These are phyloP conservation scores for Keiferia lycopersicella DNA, from an alignment of 2,888 invertebrate species.

Conservation along the genomic window DNA sequence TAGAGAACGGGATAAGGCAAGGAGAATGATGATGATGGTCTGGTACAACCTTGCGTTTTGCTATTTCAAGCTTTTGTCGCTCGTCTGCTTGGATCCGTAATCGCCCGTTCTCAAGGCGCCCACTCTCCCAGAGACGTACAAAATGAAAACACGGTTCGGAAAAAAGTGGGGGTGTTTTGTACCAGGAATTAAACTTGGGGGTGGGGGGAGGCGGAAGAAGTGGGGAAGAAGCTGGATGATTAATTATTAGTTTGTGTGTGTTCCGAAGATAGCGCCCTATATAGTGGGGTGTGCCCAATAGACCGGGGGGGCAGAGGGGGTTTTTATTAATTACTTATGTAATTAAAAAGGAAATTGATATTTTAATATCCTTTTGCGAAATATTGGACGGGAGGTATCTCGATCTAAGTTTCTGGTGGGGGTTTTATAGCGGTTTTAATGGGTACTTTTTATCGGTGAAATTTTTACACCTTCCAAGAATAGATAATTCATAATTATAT, in stretches of 20 bases:
- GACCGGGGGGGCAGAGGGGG: slow-evolving; percentile 31
- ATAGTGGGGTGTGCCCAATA: slow-evolving; percentile 40
- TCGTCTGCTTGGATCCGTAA: slow-evolving; percentile 31
- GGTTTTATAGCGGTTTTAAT: slow-evolving; percentile 26
- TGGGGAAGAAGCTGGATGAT: slow-evolving; percentile 73
- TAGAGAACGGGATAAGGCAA: no score
- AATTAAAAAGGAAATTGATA: slow-evolving; percentile 37
- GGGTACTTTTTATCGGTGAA: not conserved
- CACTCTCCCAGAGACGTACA: slow-evolving; percentile 54
- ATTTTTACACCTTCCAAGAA: no score
- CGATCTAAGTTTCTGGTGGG: slow-evolving; percentile 21
- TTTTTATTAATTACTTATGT: slow-evolving; percentile 49
- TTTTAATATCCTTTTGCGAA: slow-evolving; percentile 25
- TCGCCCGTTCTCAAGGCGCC: slow-evolving; percentile 19
- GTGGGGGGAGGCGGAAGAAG: slow-evolving; percentile 39
- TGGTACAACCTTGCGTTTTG: not conserved
- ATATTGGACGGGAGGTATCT: slow-evolving; percentile 9
- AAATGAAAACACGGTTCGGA: slow-evolving; percentile 73
- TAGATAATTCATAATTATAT: no score
- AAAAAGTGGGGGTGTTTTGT: slow-evolving; percentile 67
- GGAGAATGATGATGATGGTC: no score
- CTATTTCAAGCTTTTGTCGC: not conserved
- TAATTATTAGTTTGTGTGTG: slow-evolving; percentile 81
- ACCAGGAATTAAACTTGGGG: slow-evolving; percentile 74
- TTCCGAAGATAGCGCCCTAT: slow-evolving; percentile 64